Evolutionary conservation across 2,113 vertebrate genomes (phyloP).

Genomic region (Dasyurus viverrinus): DNA sequence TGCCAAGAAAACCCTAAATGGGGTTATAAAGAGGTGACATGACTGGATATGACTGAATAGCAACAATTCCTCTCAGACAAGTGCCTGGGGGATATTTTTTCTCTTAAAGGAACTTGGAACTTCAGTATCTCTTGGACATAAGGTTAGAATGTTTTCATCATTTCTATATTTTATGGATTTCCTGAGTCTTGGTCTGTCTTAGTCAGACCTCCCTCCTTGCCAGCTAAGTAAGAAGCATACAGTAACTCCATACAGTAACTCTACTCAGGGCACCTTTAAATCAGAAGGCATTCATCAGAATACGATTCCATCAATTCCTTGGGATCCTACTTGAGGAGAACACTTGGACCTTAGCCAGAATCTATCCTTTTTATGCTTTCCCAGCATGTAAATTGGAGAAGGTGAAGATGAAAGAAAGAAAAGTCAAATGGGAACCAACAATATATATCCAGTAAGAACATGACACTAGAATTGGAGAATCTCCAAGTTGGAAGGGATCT

Average conservation of each 20-base stretch:
- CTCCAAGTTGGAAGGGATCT: too few relatives aligned
- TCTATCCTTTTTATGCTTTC: neutral
- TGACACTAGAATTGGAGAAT: too few relatives aligned
- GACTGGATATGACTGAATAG: too few relatives aligned
- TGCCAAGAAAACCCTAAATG: neutral
- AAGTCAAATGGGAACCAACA: too few relatives aligned
- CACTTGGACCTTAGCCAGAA: neutral
- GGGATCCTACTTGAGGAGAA: neutral
- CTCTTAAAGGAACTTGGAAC: neutral
- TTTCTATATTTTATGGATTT: neutral
- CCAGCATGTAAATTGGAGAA: neutral
- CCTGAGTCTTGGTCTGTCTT: neutral
- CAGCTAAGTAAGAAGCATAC: neutral
- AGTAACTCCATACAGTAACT: neutral
- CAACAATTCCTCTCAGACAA: too few relatives aligned
- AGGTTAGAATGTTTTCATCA: neutral
- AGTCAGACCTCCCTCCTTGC: neutral
- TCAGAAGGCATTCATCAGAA: neutral
- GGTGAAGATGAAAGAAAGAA: neutral
- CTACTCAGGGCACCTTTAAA: neutral
- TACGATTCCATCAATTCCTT: neutral
- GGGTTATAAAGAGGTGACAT: too few relatives aligned
- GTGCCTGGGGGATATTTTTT: neutral
- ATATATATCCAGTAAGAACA: too few relatives aligned
- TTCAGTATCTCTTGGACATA: neutral